phyloP scores from a whole-genome alignment of 2,797 vertebrate genomes.

The Micropoecilia bifurca region DNA sequence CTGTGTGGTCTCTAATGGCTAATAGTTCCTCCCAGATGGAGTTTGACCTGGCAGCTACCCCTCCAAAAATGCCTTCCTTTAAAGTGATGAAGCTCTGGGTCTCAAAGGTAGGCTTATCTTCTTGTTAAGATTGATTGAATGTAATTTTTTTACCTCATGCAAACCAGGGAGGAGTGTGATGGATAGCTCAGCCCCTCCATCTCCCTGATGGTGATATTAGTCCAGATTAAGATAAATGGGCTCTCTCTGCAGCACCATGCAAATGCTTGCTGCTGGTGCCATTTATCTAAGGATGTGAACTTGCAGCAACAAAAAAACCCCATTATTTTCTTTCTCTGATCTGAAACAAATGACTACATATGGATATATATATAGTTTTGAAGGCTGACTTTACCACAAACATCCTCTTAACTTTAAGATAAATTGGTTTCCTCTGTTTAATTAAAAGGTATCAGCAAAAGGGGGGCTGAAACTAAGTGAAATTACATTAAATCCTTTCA shows the following conservation, averaged over 20 bases:
- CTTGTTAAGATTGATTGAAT: slow-evolving; percentile 75
- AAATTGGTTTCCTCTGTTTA: not conserved
- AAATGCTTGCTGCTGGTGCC: slow-evolving; percentile 58
- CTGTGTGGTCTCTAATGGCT: slow-evolving; percentile 58
- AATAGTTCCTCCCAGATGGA: slow-evolving; percentile 62
- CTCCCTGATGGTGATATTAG: slow-evolving; percentile 77
- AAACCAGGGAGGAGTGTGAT: slow-evolving; percentile 67
- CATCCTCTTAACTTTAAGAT: not conserved
- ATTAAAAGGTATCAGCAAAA: not conserved
- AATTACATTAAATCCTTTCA: not conserved
- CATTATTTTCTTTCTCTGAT: slow-evolving; percentile 11
- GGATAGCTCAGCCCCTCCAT: slow-evolving; percentile 65
- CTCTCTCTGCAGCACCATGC: slow-evolving; percentile 67
- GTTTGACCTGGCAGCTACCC: slow-evolving; percentile 57
- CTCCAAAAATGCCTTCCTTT: slow-evolving; percentile 47
- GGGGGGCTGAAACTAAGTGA: not conserved
- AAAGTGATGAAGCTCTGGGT: slow-evolving; percentile 65
- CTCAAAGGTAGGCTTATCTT: slow-evolving; percentile 68
- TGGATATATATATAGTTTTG: not conserved
- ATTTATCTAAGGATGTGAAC: slow-evolving; percentile 63
- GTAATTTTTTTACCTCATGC: slow-evolving; percentile 65
- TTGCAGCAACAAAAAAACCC: slow-evolving; percentile 33
- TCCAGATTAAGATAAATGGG: slow-evolving; percentile 77
- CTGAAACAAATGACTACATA: slow-evolving; percentile 39
- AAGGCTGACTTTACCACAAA: not conserved